Evolutionary conservation across 2,113 vertebrate species (phyloP).

Genomic region (Parotia lawesii): DNA sequence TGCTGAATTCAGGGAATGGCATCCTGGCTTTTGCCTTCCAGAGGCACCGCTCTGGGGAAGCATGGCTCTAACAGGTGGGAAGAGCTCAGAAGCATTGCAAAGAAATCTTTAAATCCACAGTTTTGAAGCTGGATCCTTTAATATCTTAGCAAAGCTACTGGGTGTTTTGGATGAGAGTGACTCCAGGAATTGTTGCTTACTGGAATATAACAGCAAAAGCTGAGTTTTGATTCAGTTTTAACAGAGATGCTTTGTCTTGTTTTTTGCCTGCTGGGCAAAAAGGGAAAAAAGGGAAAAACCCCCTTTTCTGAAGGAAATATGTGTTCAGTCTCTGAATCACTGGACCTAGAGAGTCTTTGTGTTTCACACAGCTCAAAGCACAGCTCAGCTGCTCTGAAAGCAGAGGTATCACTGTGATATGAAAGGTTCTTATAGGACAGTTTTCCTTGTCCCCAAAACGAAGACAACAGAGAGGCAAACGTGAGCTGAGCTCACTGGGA

Average conservation of each 20-base stretch:
- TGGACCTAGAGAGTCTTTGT: neutral
- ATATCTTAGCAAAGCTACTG: neutral
- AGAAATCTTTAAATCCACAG: neutral
- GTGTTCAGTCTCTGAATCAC: neutral
- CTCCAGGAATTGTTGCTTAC: neutral
- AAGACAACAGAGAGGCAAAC: neutral
- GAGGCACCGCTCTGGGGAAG: neutral
- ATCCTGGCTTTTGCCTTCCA: neutral
- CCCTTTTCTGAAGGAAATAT: neutral
- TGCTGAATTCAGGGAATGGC: neutral
- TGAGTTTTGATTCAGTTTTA: neutral
- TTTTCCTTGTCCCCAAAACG: neutral
- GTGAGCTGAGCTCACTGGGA: rapidly evolving
- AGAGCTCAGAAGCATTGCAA: neutral
- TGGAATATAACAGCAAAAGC: neutral
- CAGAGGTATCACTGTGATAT: neutral
- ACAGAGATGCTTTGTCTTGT: neutral
- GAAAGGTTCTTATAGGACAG: neutral
- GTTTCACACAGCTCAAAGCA: neutral
- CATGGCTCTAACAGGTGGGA: neutral
- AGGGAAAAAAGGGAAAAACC: neutral
- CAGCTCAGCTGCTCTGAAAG: neutral
- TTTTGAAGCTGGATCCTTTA: neutral
- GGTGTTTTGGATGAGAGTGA: neutral
- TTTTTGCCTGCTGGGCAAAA: neutral